Evolutionary conservation across 2,888 invertebrate species (phyloP), one percentile per base, ranked within the genome.

Genomic region (Mythimna albipuncta): DNA sequence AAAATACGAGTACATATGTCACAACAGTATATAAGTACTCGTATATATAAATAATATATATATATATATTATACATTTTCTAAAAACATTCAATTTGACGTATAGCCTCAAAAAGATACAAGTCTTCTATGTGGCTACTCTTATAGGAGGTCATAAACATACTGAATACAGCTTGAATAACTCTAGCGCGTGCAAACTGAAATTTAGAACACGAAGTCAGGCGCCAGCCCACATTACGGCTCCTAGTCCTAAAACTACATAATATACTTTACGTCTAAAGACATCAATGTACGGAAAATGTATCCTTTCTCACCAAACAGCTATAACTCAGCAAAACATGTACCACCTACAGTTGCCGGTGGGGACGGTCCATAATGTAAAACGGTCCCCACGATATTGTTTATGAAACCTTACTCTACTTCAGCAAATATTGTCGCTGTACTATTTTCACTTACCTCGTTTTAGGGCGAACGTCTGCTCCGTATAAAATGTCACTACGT

Each of bases 391-490:
- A 76, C 66, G 69, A 68, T 75, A 83, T 81, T 83, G 81, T 85
- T 83, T 83, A 74, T 81, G 69, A 68, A 76, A 72, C 83, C 81
- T 69, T 59, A 62, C 70, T 72, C 66, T 55, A 67, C 70, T 74
- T 44, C 35, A 72, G 61, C 69, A 75, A 83, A 81, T 84, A 73
- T 79, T 75, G 79, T 69, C 50, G 69, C 21, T 44, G 67, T 79
- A 84, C 84, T 79, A 84, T 85, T 81, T 76, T 67, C 77, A 70
- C 72, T 72, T 72, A 75, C 65, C 69, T 73, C 59, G 80, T 75
- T 69, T 55, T 64, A 57, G 72, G 54, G 72, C 72, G 55, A 72
- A 59, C 57, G 72, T 64, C 62, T 71, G 55, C 52, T 79, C 41
- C 35, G 64, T 62, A 83, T 71, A 76, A 83, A 82, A 79, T 75